Base-by-base conservation (phyloP, 2,888 invertebrate species). In the Cantharis rustica region DNA sequence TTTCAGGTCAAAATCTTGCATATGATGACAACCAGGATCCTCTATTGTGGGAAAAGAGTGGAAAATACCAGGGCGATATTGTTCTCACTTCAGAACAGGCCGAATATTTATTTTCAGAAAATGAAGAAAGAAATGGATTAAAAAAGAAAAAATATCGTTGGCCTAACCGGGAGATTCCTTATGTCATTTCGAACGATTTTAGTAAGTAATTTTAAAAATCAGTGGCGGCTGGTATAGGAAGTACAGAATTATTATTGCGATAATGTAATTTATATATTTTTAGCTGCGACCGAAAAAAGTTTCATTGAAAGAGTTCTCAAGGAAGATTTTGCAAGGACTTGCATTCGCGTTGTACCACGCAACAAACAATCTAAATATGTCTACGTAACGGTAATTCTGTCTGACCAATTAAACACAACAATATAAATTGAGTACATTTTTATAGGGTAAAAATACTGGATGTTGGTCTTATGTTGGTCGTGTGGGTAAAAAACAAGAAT, bases 291-390 rank as follows among this genome's bases (percentile, higher is more conserved):
- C 5, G n/a, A 70, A 20, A 26, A 61, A 27, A 27, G 23, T 69
- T 70, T 10, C 69, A 47, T 64, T 26, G 15, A 3, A 9, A 16
- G 61, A 7, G 10, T 23, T 16, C 15, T 71, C 3, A 72, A 16
- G 1, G 66, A 72, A 90, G 79, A 94, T 95, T 81, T 87, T 92
- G 71, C 94, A 93, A 76, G 70, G 66, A 76, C 73, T 47, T 76
- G 76, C n/a, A 47, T 76, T 16, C 69, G 15, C 16, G 26, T 47
- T 7, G 17, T 66, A 15, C 16, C 13, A 27, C 62, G 70, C 11
- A 64, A 1, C 1, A 16, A 20, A 0, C 61, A 73, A 13, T 23
- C 20, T n/a, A n/a, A 73, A 13, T 69, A 73, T 10, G 62, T 69
- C 11, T 73, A 61, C 1, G 15, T 73, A 1, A 61, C 68, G 13